Evolutionary conservation across 2,888 invertebrate genomes (phyloP).

Genomic region (Cyclophora albipunctata): DNA sequence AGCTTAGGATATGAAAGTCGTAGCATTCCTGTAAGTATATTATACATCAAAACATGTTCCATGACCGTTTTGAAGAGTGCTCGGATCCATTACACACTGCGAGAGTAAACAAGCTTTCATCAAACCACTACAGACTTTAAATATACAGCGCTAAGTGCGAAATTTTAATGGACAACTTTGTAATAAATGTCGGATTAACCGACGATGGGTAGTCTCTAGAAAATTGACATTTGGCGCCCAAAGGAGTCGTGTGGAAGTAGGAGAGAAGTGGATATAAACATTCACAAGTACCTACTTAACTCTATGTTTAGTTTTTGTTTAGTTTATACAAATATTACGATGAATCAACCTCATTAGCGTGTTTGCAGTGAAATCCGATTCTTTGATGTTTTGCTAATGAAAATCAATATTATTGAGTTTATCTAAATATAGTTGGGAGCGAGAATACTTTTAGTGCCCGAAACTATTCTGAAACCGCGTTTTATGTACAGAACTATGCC

Average conservation of each 20-base stretch:
- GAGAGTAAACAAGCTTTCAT: constrained; percentile 47
- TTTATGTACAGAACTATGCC: no score
- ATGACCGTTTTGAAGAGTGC: constrained; percentile 62
- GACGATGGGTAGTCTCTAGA: constrained; percentile 52
- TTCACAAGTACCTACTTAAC: no score
- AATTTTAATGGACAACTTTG: constrained; percentile 32
- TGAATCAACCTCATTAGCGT: no score
- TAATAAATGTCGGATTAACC: constrained; percentile 32
- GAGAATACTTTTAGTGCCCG: no score
- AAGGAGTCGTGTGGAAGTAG: constrained; percentile 43
- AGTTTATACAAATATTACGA: no score
- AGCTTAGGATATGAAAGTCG: constrained; percentile 59
- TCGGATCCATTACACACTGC: constrained; percentile 58
- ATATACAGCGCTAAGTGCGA: constrained; percentile 28
- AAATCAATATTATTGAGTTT: no score
- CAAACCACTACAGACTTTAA: constrained; percentile 42
- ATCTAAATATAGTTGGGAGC: no score
- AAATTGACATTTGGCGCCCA: constrained; percentile 66
- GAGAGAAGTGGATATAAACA: constrained; percentile 34
- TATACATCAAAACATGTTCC: constrained; percentile 53
- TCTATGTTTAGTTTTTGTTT: no score
- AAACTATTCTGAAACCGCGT: no score
- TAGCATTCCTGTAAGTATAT: constrained; percentile 41
- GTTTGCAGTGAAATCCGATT: no score
- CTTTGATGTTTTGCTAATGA: no score